Evolutionary conservation across 2,888 invertebrate genomes (phyloP).

Genomic region (Penaeus monodon): DNA sequence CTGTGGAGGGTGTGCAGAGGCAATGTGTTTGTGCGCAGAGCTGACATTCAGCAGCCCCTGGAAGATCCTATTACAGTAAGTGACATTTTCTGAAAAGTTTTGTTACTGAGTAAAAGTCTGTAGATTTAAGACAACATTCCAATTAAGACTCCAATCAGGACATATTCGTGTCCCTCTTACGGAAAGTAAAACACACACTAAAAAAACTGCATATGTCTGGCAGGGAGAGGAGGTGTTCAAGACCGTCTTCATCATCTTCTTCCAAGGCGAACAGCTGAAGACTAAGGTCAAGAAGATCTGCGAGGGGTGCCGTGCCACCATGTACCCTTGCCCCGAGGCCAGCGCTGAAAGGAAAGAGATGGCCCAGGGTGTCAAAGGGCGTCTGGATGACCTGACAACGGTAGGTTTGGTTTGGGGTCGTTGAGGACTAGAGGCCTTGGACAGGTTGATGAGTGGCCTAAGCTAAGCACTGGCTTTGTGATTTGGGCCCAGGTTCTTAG

Average conservation of each 20-base stretch:
- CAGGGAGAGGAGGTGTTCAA: slow-evolving; percentile 67
- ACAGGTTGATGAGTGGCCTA: background rate
- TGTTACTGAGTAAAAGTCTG: too few species aligned
- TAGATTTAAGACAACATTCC: too few species aligned
- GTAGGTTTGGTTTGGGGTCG: slow-evolving; percentile 63
- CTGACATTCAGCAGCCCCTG: slow-evolving; percentile 85
- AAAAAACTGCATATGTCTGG: background rate
- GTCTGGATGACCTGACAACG: slow-evolving; percentile 66
- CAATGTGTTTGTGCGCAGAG: slow-evolving; percentile 88
- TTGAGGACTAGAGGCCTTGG: background rate
- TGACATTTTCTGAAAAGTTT: slow-evolving; percentile 39
- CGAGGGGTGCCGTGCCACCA: slow-evolving; percentile 67
- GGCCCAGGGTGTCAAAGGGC: slow-evolving; percentile 66
- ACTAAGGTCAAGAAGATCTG: slow-evolving; percentile 68
- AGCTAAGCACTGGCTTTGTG: too few species aligned
- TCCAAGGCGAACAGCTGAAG: slow-evolving; percentile 68
- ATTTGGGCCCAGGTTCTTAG: too few species aligned
- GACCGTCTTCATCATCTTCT: slow-evolving; percentile 68
- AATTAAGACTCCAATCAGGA: background rate
- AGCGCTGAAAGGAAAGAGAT: slow-evolving; percentile 66
- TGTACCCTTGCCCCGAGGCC: slow-evolving; percentile 66
- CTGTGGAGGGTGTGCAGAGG: slow-evolving; percentile 93
- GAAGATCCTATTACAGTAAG: slow-evolving; percentile 87
- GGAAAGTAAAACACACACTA: too few species aligned
- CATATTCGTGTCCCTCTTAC: background rate